Conservation (phyloP, 2,888 invertebrate species). For the Exephanes ischioxanthus region DNA sequence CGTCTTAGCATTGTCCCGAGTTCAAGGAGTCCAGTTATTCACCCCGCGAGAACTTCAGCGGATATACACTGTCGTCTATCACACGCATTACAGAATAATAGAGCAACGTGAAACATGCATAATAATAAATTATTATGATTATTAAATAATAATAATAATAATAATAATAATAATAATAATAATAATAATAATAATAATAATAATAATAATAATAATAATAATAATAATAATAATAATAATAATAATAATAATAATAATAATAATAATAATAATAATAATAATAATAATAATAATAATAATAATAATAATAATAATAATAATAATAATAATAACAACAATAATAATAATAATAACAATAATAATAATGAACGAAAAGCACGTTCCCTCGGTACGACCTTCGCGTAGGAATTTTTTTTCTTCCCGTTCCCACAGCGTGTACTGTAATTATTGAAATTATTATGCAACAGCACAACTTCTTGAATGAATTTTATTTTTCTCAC, state of each 20-base stretch:
- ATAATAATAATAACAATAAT: background rate
- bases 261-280: too few relatives aligned
- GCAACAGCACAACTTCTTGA: background rate
- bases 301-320: background rate
- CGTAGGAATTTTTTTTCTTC: conserved; percentile 17
- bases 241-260: too few relatives aligned
- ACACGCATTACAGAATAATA: conserved; percentile 9
- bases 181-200: conserved; percentile 21
- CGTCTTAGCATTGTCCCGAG: conserved; percentile 37
- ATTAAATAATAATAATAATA: too few relatives aligned
- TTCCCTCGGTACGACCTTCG: conserved; percentile 23
- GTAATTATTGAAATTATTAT: conserved; percentile 38
- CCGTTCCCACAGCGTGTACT: conserved; percentile 12
- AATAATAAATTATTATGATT: background rate
- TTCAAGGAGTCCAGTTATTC: conserved; percentile 45
- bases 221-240: background rate
- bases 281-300: background rate
- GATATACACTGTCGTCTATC: conserved; percentile 17
- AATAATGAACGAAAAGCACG: conserved; percentile 29
- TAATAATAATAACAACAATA: background rate
- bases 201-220: background rate
- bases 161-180: background rate
- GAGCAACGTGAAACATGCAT: background rate
- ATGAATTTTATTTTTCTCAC: conserved; percentile 14
- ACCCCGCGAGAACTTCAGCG: conserved; percentile 26